phyloP scores from a whole-genome alignment of 2,113 vertebrate species.

The Engraulis encrasicolus region DNA sequence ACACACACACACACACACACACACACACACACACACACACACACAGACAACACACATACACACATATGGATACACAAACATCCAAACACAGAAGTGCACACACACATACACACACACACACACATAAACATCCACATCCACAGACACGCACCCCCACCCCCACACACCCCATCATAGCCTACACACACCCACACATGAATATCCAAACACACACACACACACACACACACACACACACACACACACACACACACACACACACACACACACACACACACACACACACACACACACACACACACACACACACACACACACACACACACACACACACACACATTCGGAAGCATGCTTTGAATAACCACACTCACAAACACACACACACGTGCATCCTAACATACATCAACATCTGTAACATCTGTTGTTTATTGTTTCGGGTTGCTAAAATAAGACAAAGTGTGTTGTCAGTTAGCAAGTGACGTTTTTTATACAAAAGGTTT shows the following conservation, averaged over 20 bases:
- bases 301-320: not conserved
- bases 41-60: not conserved
- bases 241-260: not conserved
- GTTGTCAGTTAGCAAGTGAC: no score
- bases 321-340: constrained; percentile 18
- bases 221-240: not conserved
- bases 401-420: not conserved
- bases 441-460: not conserved
- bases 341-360: no score
- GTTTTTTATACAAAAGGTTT: no score
- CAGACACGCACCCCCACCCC: not conserved
- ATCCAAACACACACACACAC: not conserved
- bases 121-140: not conserved
- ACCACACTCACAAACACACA: not conserved
- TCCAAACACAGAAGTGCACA: not conserved
- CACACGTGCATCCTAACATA: not conserved
- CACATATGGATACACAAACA: not conserved
- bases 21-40: not conserved
- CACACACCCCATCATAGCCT: not conserved
- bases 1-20: not conserved
- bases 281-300: constrained; percentile 12
- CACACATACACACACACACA: not conserved
- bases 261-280: not conserved
- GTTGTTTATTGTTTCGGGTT: not conserved
- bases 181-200: not conserved